These are phyloP conservation scores for Hirtodrosophila cameraria DNA, from an alignment of 2,888 invertebrate genomes.

Conservation along the genomic window DNA sequence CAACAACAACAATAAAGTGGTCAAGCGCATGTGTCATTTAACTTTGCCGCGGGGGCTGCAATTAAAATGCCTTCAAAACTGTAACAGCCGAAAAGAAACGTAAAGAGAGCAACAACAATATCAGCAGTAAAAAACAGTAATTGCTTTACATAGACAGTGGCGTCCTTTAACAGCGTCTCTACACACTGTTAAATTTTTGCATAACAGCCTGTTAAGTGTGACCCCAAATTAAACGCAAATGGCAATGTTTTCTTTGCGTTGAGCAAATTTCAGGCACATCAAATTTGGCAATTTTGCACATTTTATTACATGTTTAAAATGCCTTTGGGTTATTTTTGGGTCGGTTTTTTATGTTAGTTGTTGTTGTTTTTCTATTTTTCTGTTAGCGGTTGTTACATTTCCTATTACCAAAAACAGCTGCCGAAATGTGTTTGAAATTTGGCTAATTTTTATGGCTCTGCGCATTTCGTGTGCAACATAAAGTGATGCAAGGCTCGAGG, in stretches of 20 bases:
- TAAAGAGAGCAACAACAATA: not conserved
- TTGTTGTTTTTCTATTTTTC: slow-evolving; percentile 2
- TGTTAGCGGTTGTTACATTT: slow-evolving; percentile 18
- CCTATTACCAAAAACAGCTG: slow-evolving; percentile 23
- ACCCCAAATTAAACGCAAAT: slow-evolving; percentile 70
- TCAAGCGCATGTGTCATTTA: slow-evolving; percentile 71
- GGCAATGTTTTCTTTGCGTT: slow-evolving; percentile 36
- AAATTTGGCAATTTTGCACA: slow-evolving; percentile 65
- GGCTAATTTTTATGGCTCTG: slow-evolving; percentile 40
- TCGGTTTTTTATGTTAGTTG: slow-evolving; percentile 1
- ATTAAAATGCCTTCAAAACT: slow-evolving; percentile 74
- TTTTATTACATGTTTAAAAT: slow-evolving; percentile 47
- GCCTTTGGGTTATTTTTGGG: slow-evolving; percentile 41
- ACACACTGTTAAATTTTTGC: slow-evolving; percentile 23
- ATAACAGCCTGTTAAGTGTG: slow-evolving; percentile 40
- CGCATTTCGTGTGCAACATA: slow-evolving; percentile 40
- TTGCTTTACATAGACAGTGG: slow-evolving; percentile 13
- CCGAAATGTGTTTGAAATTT: slow-evolving; percentile 59
- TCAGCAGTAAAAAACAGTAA: slow-evolving; percentile 4
- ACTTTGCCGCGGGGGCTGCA: slow-evolving; percentile 66
- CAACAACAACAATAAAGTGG: slow-evolving; percentile 35
- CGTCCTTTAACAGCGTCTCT: slow-evolving; percentile 30
- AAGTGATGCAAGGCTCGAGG: slow-evolving; percentile 29
- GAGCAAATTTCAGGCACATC: slow-evolving; percentile 64
- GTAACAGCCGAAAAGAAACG: slow-evolving; percentile 28